Evolutionary conservation across 2,888 invertebrate species (phyloP), one percentile per base, ranked within the genome.

Genomic region (Megamerina dolium): DNA sequence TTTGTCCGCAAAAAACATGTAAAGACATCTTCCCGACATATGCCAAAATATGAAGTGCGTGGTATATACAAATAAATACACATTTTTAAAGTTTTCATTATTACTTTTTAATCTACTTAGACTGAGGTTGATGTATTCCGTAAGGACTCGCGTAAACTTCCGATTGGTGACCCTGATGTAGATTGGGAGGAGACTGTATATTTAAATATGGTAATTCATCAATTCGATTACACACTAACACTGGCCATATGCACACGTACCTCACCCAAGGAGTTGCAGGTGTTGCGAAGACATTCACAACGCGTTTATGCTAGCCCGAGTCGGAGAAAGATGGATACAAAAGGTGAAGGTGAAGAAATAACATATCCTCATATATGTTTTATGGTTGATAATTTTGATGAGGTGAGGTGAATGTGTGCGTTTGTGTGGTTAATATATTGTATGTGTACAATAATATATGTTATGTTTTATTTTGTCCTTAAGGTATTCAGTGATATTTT

Each of bases 141-240:
- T 52, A 91, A 94, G 74, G 94, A 95, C 74, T 95, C 95, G 63
- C 86, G 92, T 66, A 94, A 95, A 73, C 77, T 96, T 63, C 97
- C 97, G 39, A 88, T 95, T 62, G 92, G 92, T 48, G 95, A 97
- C 75, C 87, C 89, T 32, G 90, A 90, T 52, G 87, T 96, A 60
- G 95, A 97, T 74, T 99, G 97, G 97, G 96, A 97, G 74, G 97
- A 99, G 77, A 97, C 96, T 45, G 94, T 97, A 52, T 97, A 96
- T 75, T 79, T 97, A 56, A 97, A 97, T 76, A 80, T 97, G 71
- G 85, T 97, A 60, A 87, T 99, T 68, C 97, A 99, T 74, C 96
- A 97, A 77, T 91, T 99, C 74, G 94, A 97, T 72, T 99, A 97
- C 74, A 94, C 90, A 48, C 79, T 99, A 48, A 97, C 97, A 33